Base-by-base conservation (phyloP, 2,797 vertebrate genomes). In the Eospalax fontanierii region DNA sequence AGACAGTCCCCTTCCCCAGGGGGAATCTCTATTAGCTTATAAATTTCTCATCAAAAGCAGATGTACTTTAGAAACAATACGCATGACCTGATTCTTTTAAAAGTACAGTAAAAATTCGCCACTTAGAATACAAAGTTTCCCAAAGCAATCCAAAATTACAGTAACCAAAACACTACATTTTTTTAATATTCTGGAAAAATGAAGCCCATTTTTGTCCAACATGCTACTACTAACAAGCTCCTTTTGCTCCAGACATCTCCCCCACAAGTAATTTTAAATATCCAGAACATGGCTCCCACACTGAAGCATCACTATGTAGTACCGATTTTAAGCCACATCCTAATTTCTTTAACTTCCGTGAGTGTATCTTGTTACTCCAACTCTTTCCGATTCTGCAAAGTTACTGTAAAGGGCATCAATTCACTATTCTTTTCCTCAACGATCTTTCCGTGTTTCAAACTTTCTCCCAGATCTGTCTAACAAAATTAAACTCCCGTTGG, bases 31-130 rank as follows among this genome's bases (percentile, higher is more conserved):
- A 93, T 2, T 2, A 24, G 87, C 21, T 61, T 95, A 78, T 86
- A 95, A 95, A 84, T 54, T 66, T 66, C 78, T 83, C 59, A 33
- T 75, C 80, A 78, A 91, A 96, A 90, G 71, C n/a, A 79, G 75
- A 66, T 63, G 38, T 9, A 88, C 59, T 83, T 93, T 12, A 82
- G 15, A 82, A 82, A 40, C 24, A 92, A 80, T 28, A 87, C 1
- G 2, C 14, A 80, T 5, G 70, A 65, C 46, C 46, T 50, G 6
- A 54, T 54, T 86, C 19, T n/a, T 75, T 81, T 28, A 18, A 71
- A 84, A 87, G 82, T 86, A 54, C 68, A 61, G 46, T 82, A 79
- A 95, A 90, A 89, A 75, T n/a, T 57, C n/a, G 74, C 33, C 43
- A 16, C 14, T 78, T 82, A 24, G 76, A 95, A 63, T 21, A 90